Percentiles rank a stretch among this genome's conserved stretches.
These are phyloP conservation scores for Gobiocypris rarus DNA, from an alignment of 2,113 vertebrate genomes.

Conservation along the genomic window DNA sequence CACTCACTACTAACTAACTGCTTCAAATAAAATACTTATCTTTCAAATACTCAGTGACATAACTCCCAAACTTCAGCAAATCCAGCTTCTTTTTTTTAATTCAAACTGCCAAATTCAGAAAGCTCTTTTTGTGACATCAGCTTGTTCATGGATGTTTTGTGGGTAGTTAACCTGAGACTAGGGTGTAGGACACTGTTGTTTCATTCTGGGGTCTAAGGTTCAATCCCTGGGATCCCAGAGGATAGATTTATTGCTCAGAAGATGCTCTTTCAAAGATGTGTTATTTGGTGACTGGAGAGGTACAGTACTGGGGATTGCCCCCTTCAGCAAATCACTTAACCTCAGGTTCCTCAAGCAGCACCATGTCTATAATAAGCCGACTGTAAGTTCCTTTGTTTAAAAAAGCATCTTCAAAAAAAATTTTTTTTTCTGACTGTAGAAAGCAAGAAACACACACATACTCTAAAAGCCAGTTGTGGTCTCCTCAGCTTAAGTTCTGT, in stretches of 20 bases:
- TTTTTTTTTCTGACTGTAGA: background rate
- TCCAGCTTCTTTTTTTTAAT: background rate
- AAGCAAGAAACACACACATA: background rate
- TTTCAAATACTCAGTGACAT: background rate
- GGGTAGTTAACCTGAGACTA: background rate
- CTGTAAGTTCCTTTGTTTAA: background rate
- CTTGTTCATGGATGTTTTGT: background rate
- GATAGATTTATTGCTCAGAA: conserved; percentile 20
- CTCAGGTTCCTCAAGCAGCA: background rate
- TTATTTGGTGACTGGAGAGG: conserved; percentile 2
- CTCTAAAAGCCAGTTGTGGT: background rate
- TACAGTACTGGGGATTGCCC: conserved; percentile 8
- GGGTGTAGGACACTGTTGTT: background rate
- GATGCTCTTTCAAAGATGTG: conserved; percentile 27
- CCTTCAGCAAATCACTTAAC: conserved; percentile 21
- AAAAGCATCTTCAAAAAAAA: background rate
- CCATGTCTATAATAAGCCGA: background rate
- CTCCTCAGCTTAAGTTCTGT: background rate
- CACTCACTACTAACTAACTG: background rate
- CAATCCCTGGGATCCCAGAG: conserved; percentile 15
- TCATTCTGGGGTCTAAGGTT: conserved; percentile 11
- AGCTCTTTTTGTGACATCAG: background rate
- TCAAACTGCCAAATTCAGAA: background rate
- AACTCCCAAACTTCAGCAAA: background rate
- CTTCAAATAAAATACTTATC: background rate